A percentile compares a stretch with the other conserved stretches of the same genome.
These are phyloP conservation scores for Neuroscelio doddi DNA, from an alignment of 2,888 invertebrate genomes.

Conservation along the genomic window DNA sequence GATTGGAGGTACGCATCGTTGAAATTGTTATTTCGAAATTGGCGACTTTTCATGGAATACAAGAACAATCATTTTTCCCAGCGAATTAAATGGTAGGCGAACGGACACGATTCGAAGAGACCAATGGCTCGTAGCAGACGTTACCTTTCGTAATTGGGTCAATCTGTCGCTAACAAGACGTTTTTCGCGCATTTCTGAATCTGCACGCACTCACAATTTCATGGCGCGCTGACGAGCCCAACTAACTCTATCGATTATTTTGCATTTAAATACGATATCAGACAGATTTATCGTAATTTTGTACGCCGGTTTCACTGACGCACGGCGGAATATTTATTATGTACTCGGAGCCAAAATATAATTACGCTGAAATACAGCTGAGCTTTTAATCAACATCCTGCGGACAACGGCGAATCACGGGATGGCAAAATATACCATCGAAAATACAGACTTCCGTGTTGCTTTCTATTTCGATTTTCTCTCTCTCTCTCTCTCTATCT, in stretches of 20 bases:
- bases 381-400: conserved; percentile 48
- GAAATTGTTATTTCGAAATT: conserved; percentile 34
- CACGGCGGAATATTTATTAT: conserved; percentile 43
- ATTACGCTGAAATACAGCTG: conserved; percentile 45
- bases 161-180: conserved; percentile 62
- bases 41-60: conserved; percentile 37
- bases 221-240: conserved; percentile 41
- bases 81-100: conserved; percentile 7
- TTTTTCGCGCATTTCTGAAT: conserved; percentile 54
- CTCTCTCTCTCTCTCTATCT: neutral
- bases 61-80: conserved; percentile 39
- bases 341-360: conserved; percentile 46
- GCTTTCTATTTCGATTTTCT: conserved; percentile 6
- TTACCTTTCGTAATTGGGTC: conserved; percentile 65
- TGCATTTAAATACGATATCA: conserved; percentile 45
- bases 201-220: conserved; percentile 36
- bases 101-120: conserved; percentile 49
- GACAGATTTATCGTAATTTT: conserved; percentile 48
- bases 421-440: conserved; percentile 11
- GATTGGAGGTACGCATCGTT: neutral
- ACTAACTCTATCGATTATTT: conserved; percentile 45
- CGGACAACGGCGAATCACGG: conserved; percentile 33
- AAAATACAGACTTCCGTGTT: conserved; percentile 23
- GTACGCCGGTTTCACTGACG: conserved; percentile 34
- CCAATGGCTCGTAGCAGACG: conserved; percentile 54